Base-by-base conservation (phyloP, 2,888 invertebrate species). In the Hedya salicella region DNA sequence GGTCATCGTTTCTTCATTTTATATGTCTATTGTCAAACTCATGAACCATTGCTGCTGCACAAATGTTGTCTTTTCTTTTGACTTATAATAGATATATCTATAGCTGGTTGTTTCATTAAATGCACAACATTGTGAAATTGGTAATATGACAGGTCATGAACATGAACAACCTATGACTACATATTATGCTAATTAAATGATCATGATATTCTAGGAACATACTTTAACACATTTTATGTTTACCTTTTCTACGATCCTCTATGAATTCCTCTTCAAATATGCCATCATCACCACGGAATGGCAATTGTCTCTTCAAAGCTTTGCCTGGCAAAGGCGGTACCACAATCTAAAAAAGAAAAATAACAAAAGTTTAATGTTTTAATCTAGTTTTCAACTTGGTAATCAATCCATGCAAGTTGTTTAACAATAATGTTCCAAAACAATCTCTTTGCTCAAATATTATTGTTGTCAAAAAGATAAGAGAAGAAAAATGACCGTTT, bases 191-290 rank as follows among this genome's bases (percentile, higher is more conserved):
- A 32, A 63, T 32, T 16, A 14, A 17, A 52, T 11, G n/a, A 61
- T 25, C 49, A 50, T 40, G 46, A 30, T 13, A 13, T 53, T n/a
- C 2, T 14, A 13, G 32, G n/a, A 21, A 1, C 36, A 25, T 9
- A 3, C 5, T 36, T 5, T 16, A 8, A 11, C 13, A 13, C 16
- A 32, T 52, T 11, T 16, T 9, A n/a, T 19, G 25, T 13, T 60
- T 78, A 91, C 93, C 98, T 94, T 99, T 99, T 89, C 99, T 95
- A 79, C 99, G 95, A 77, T 99, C 99, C 88, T 99, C 99, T 82
- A 99, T 99, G 86, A 99, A 99, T 82, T 98, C 98, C 82, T 99
- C 99, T 88, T 99, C 99, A 89, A 98, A 99, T 80, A 99, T 98
- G 62, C 99, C 99, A 92, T 99, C 99, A 83, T 99, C 99, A 13